Evolutionary conservation across 2,797 vertebrate species (phyloP).

Genomic region (Protonibea diacanthus): DNA sequence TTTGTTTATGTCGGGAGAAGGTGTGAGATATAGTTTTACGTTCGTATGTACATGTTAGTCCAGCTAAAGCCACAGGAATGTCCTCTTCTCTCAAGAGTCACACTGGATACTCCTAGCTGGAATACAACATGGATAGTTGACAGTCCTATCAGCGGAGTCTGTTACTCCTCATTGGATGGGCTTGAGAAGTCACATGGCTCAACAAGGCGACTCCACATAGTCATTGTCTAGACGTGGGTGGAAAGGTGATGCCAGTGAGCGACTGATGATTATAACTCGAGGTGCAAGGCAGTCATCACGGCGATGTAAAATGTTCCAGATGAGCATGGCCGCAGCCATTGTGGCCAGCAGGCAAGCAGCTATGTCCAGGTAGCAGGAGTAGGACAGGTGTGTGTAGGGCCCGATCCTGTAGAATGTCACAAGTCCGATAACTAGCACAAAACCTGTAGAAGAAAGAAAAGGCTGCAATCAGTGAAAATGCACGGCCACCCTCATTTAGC

Average conservation of each 20-base stretch:
- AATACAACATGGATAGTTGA: slow-evolving; percentile 10
- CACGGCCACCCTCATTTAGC: not conserved
- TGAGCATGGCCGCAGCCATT: slow-evolving; percentile 94
- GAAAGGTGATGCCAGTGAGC: slow-evolving; percentile 89
- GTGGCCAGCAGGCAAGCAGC: slow-evolving; percentile 95
- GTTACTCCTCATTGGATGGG: not conserved
- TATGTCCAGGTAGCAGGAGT: slow-evolving; percentile 97
- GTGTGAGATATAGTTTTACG: slow-evolving; percentile 42
- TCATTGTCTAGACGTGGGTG: slow-evolving; percentile 93
- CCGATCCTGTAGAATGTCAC: slow-evolving; percentile 98
- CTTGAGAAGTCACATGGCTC: slow-evolving; percentile 65
- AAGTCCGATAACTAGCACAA: slow-evolving; percentile 96
- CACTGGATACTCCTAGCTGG: slow-evolving; percentile 1
- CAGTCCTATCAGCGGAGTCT: slow-evolving; percentile 6
- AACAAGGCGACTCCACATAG: slow-evolving; percentile 98
- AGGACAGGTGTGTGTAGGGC: slow-evolving; percentile 93
- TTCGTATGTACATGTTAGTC: slow-evolving; percentile 46
- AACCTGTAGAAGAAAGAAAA: slow-evolving; percentile 84
- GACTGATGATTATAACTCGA: slow-evolving; percentile 94
- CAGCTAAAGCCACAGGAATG: slow-evolving; percentile 34
- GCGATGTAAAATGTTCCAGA: slow-evolving; percentile 97
- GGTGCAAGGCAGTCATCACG: slow-evolving; percentile 95
- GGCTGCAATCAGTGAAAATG: not conserved
- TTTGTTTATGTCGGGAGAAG: slow-evolving; percentile 21
- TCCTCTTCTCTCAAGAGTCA: slow-evolving; percentile 39